Percentiles rank a stretch among this genome's conserved stretches.
Evolutionary conservation across 2,113 vertebrate genomes (phyloP).

Genomic region (Eudyptes chrysolophus): DNA sequence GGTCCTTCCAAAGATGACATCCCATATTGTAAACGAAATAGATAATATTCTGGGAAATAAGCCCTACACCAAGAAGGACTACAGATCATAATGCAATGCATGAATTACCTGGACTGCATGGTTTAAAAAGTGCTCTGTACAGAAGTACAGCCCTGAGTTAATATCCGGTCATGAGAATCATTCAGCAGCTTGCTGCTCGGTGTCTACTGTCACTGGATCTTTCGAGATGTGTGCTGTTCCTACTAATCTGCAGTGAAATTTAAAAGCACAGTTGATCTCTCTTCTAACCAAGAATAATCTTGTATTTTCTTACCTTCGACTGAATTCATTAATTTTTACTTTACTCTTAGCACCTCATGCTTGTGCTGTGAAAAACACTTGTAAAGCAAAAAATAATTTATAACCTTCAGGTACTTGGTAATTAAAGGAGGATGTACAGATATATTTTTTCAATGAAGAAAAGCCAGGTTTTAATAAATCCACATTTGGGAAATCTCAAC

Average conservation of each 20-base stretch:
- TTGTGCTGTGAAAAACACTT: slow-evolving; percentile 60
- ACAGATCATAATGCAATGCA: slow-evolving; percentile 85
- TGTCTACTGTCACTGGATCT: slow-evolving; percentile 70
- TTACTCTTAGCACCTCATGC: slow-evolving; percentile 65
- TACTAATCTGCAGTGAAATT: slow-evolving; percentile 72
- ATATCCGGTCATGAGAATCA: slow-evolving; percentile 55
- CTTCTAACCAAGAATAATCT: slow-evolving; percentile 60
- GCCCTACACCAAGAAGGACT: slow-evolving; percentile 97
- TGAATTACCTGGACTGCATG: slow-evolving; percentile 74
- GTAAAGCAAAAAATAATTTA: slow-evolving; percentile 43
- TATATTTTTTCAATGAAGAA: slow-evolving; percentile 77
- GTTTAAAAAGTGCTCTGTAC: slow-evolving; percentile 53
- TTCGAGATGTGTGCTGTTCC: slow-evolving; percentile 75
- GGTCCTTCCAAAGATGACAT: slow-evolving; percentile 99
- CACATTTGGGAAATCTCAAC: slow-evolving; percentile 21
- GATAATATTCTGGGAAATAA: slow-evolving; percentile 96
- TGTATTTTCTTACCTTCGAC: slow-evolving; percentile 75
- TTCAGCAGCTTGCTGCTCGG: slow-evolving; percentile 75
- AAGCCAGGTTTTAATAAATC: slow-evolving; percentile 67
- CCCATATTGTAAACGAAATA: slow-evolving; percentile 91
- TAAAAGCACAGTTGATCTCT: slow-evolving; percentile 71
- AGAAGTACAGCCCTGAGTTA: slow-evolving; percentile 43
- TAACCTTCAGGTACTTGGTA: slow-evolving; percentile 68
- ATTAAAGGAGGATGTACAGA: slow-evolving; percentile 72
- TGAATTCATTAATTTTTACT: slow-evolving; percentile 51